Percentiles rank a stretch among this genome's conserved stretches.
Conservation (phyloP, 2,113 vertebrate species). For the Dromaius novaehollandiae region DNA sequence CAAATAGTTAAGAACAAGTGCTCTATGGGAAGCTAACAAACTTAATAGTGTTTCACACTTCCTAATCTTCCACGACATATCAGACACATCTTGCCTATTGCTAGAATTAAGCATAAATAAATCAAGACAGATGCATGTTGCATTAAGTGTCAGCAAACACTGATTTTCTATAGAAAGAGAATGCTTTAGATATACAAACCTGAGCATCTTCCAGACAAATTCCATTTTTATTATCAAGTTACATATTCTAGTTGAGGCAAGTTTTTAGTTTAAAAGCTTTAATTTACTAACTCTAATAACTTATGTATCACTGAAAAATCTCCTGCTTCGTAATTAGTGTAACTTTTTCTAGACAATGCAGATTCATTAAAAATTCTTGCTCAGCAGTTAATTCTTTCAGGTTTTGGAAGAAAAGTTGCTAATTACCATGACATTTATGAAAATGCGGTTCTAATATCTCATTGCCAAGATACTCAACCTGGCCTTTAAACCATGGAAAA, state of each 20-base stretch:
- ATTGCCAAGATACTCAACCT: background rate
- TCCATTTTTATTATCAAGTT: background rate
- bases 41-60: background rate
- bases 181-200: background rate
- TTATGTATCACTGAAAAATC: background rate
- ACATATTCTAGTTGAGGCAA: background rate
- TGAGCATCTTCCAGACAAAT: background rate
- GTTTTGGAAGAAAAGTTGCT: background rate
- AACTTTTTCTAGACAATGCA: background rate
- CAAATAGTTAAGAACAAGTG: background rate
- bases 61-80: background rate
- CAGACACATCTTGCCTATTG: background rate
- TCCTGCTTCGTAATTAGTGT: background rate
- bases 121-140: background rate
- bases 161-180: background rate
- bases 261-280: background rate
- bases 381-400: background rate
- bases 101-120: background rate
- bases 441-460: background rate
- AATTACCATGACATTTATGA: background rate
- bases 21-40: background rate
- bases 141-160: background rate
- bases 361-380: background rate
- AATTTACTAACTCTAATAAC: conserved; percentile 4
- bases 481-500: background rate